Evolutionary conservation across 2,888 invertebrate species (phyloP).

Genomic region (Plagiodera versicolora): DNA sequence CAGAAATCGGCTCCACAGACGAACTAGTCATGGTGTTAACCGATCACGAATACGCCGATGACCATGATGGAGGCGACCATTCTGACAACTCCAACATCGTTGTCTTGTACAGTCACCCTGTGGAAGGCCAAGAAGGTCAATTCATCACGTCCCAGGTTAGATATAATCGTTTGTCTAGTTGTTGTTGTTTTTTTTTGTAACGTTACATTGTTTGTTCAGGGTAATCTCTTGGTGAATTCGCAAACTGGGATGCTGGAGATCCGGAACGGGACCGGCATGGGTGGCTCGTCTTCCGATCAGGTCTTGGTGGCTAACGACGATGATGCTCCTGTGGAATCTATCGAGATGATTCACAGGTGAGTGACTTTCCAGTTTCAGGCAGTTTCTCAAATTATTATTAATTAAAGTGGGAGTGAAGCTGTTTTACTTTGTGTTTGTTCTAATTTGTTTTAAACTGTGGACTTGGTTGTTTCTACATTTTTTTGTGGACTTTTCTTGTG

Average conservation of each 20-base stretch:
- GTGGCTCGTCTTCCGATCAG: constrained; percentile 37
- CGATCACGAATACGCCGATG: constrained; percentile 59
- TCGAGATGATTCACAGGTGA: constrained; percentile 54
- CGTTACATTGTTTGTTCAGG: constrained; percentile 35
- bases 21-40: constrained; percentile 67
- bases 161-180: background rate
- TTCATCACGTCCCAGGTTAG: constrained; percentile 54
- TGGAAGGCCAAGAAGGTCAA: constrained; percentile 61
- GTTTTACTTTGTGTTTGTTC: no score
- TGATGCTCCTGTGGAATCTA: constrained; percentile 50
- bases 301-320: constrained; percentile 39
- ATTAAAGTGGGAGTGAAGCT: no score
- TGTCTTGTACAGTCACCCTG: constrained; percentile 65
- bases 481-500: no score
- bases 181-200: background rate
- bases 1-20: constrained; percentile 58
- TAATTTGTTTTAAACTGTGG: no score
- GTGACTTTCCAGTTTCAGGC: no score
- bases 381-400: no score
- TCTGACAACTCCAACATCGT: constrained; percentile 65
- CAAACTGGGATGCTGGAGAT: constrained; percentile 52
- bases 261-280: constrained; percentile 42
- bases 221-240: constrained; percentile 55
- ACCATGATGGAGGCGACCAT: constrained; percentile 42
- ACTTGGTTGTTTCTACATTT: no score